Evolutionary conservation across 2,797 vertebrate genomes (phyloP), one percentile per base, ranked within the genome.

Genomic region (Micromesistius poutassou): DNA sequence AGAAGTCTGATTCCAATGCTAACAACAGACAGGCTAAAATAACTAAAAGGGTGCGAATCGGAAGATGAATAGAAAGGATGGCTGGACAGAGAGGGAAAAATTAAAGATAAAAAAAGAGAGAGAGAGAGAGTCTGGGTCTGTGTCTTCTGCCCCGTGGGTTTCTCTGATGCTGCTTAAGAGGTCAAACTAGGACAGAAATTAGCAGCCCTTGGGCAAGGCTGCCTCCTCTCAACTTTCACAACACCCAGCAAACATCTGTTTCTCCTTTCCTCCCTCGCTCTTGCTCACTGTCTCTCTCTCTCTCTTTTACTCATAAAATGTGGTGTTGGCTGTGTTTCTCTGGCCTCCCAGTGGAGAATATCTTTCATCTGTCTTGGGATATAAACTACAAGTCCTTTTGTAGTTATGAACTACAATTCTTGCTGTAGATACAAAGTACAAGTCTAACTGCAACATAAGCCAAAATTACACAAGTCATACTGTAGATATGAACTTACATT

Each of bases 101-200:
- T 31, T 22, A 31, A 4, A 55, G 46, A 71, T 10, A 2, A 2
- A 70, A 6, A 16, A 62, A 3, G 22, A 55, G 12, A 22, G 33
- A 19, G 7, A 72, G 33, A 50, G 40, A 38, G 81, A 50, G 3
- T 76, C 75, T 2, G 14, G 73, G 73, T 62, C 74, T 30, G 73
- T 50, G 75, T 80, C 76, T 75, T 55, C 35, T 81, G 86, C 42
- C 80, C 81, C 73, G 55, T 72, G 79, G 81, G 77, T 77, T 86
- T 90, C 88, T 88, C 86, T 22, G 74, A 33, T 72, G 83, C 81
- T 81, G 81, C 79, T 75, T n/a, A 5, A 82, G 80, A 85, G 87
- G 91, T 92, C 90, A 89, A 80, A 74, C 85, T 77, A 82, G 91
- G 90, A 92, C 88, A 85, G 82, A 86, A 85, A 86, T 92, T 84